Percentiles rank a stretch among this genome's conserved stretches.
phyloP scores from a whole-genome alignment of 2,113 vertebrate species.

The Orycteropus afer region DNA sequence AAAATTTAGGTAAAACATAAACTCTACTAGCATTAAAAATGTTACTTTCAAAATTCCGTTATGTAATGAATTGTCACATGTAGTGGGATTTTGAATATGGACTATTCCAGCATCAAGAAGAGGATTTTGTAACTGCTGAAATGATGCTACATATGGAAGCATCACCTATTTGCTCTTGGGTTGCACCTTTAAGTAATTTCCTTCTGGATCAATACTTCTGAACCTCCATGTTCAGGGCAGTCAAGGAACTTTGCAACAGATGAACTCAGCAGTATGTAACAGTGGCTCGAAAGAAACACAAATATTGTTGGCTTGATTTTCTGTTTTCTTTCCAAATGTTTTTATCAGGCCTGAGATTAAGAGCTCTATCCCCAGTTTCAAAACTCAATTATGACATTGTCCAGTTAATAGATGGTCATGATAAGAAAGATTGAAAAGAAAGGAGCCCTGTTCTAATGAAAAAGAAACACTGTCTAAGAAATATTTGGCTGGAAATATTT shows the following conservation, averaged over 20 bases:
- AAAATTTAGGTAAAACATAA: constrained; percentile 65
- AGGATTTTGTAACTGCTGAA: constrained; percentile 15
- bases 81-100: constrained; percentile 25
- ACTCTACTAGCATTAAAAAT: constrained; percentile 52
- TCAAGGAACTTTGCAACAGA: neutral
- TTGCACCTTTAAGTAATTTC: neutral
- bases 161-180: neutral
- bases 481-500: too few species aligned
- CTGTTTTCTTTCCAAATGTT: neutral
- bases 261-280: neutral
- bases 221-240: neutral
- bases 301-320: neutral
- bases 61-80: constrained; percentile 19
- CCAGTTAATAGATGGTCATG: neutral
- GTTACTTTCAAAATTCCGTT: constrained; percentile 19
- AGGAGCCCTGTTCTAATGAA: neutral
- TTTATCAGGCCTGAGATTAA: neutral
- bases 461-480: neutral
- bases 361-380: neutral
- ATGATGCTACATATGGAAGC: neutral
- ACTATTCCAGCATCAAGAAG: neutral
- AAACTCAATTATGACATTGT: constrained; percentile 1
- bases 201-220: neutral
- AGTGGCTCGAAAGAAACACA: neutral
- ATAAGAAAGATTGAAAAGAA: neutral